Evolutionary conservation across 2,113 vertebrate species (phyloP).

Genomic region (Kryptolebias marmoratus): DNA sequence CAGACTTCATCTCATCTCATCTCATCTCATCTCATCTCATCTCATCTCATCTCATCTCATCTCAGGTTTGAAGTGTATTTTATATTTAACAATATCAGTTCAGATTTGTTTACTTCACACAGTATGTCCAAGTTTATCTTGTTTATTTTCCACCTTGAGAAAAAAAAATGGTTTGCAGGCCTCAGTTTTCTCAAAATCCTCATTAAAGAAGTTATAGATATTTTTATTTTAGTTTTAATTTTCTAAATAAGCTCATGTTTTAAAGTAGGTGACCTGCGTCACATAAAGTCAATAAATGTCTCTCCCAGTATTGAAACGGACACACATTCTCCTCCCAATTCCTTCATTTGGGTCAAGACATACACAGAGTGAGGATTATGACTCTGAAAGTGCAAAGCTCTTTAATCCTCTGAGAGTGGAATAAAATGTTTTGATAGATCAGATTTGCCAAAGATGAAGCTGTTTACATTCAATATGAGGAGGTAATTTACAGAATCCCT

Average conservation of each 20-base stretch:
- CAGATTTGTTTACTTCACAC: too few relatives aligned
- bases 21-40: not conserved
- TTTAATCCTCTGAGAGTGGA: slow-evolving; percentile 72
- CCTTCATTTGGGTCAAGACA: slow-evolving; percentile 66
- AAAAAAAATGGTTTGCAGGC: too few relatives aligned
- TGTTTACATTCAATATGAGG: slow-evolving; percentile 66
- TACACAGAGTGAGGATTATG: slow-evolving; percentile 67
- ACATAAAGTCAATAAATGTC: not conserved
- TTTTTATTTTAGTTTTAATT: not conserved
- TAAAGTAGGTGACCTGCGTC: not conserved
- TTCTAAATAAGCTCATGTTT: slow-evolving; percentile 2
- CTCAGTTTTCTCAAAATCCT: too few relatives aligned
- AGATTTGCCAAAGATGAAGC: slow-evolving; percentile 74
- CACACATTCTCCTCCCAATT: slow-evolving; percentile 42
- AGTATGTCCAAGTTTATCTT: too few relatives aligned
- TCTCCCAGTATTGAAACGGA: slow-evolving; percentile 4
- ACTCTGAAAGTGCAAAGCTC: slow-evolving; percentile 68
- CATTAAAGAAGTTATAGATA: not conserved
- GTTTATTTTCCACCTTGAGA: too few relatives aligned
- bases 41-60: not conserved
- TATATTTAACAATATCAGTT: too few relatives aligned
- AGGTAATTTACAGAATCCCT: slow-evolving; percentile 62
- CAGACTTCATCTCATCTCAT: not conserved
- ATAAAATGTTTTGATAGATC: slow-evolving; percentile 56
- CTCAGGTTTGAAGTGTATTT: not conserved